Evolutionary conservation across 2,888 invertebrate species (phyloP), one percentile per base, ranked within the genome.

Genomic region (Meiosimyza platycephala): DNA sequence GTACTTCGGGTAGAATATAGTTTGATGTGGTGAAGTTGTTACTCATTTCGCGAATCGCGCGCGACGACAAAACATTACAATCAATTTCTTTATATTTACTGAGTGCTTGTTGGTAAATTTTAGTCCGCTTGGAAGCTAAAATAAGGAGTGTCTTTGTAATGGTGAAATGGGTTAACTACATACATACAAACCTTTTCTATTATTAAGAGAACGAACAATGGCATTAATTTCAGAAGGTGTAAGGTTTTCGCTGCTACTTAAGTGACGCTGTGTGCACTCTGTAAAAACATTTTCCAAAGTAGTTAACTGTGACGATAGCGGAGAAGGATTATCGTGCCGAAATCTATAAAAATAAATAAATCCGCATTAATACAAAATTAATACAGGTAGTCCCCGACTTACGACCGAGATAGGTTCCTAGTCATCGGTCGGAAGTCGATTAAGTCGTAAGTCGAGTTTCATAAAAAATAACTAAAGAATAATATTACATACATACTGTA

Each of bases 41-140:
- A 1, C 85, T 80, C 75, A 88, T 83, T 75, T 88, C 89, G 52
- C 88, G 86, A 33, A 90, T 82, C 13, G 84, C 77, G 59, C 89
- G 86, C 1, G 90, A 90, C 64, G 87, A 88, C 57, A 89, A 80
- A 55, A 83, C 81, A 7, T 83, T 78, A 52, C 81, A 76, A n/a
- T 80, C 69, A 1, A 79, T 77, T 9, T 78, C 80, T 54, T 85
- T 85, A 72, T 87, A 89, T 70, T 84, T 84, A 3, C 80, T 77
- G 6, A 89, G 76, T 7, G 88, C 84, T 64, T 81, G 79, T 48
- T 86, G 80, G 33, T 86, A 86, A 1, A 86, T 79, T 22, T 83
- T 75, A 1, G 83, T 81, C 72, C 87, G 86, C n/a, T 81, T 82
- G 4, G 86, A 79, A 60, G 85, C 87, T 82, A 77, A 50, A 76